Evolutionary conservation across 2,888 invertebrate species (phyloP).

Genomic region (Limulus polyphemus): DNA sequence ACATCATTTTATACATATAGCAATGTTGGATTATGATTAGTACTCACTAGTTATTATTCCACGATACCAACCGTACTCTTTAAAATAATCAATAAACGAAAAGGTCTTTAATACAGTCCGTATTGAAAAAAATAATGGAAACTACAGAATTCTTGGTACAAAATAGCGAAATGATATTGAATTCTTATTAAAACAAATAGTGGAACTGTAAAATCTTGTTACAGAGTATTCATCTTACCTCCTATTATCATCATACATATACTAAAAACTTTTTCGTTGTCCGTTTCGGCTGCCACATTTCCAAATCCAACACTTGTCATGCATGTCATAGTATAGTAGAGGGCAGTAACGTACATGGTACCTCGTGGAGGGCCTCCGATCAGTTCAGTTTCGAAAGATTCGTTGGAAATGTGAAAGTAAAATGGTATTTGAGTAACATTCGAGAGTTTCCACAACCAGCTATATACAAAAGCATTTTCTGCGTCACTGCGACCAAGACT

Average conservation of each 20-base stretch:
- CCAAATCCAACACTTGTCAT: slow-evolving; percentile 99
- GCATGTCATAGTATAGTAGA: slow-evolving; percentile 99
- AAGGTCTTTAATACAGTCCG: too few relatives aligned
- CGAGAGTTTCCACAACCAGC: slow-evolving; percentile 95
- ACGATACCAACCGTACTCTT: too few relatives aligned
- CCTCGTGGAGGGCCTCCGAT: slow-evolving; percentile 80
- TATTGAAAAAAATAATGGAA: too few relatives aligned
- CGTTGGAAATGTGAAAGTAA: slow-evolving; percentile 13
- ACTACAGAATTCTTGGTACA: too few relatives aligned
- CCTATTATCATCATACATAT: slow-evolving; percentile 99
- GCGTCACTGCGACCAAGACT: slow-evolving; percentile 87
- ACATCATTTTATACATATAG: too few relatives aligned
- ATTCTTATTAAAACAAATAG: too few relatives aligned
- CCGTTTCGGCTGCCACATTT: slow-evolving; percentile 97
- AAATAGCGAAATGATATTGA: too few relatives aligned
- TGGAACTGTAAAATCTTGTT: too few relatives aligned
- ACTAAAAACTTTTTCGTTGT: slow-evolving; percentile 97
- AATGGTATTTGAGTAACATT: slow-evolving; percentile 67
- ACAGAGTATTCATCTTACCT: slow-evolving; percentile 49
- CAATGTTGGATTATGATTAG: too few relatives aligned
- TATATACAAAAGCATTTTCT: slow-evolving; percentile 59
- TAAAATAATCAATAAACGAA: too few relatives aligned
- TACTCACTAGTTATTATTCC: too few relatives aligned
- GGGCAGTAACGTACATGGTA: slow-evolving; percentile 92
- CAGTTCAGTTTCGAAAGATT: slow-evolving; percentile 46